Percentiles rank a stretch among this genome's conserved stretches.
Evolutionary conservation across 2,797 vertebrate species (phyloP).

Genomic region (Mormyrops attenuatus): DNA sequence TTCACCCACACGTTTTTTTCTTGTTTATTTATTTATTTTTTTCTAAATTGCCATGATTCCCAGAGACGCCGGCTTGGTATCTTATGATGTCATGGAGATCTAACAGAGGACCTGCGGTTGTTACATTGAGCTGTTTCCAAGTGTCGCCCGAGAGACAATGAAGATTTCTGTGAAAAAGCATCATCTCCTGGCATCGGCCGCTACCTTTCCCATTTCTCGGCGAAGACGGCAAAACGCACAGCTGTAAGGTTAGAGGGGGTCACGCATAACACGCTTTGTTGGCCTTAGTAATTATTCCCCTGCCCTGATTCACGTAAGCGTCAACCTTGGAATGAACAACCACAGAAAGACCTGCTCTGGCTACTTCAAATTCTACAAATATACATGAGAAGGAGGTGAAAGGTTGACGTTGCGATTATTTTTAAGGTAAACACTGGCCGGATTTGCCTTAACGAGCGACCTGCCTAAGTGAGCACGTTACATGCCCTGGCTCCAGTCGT

Average conservation of each 20-base stretch:
- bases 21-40: background rate
- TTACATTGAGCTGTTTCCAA: background rate
- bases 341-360: background rate
- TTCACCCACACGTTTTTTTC: background rate
- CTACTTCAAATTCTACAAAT: background rate
- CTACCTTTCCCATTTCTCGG: background rate
- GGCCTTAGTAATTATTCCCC: background rate
- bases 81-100: background rate
- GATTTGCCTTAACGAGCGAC: background rate
- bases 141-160: background rate
- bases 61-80: background rate
- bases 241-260: background rate
- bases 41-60: background rate
- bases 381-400: background rate
- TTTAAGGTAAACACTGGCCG: background rate
- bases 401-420: background rate
- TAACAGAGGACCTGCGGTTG: background rate
- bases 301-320: background rate
- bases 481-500: background rate
- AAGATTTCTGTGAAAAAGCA: background rate
- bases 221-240: background rate
- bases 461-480: background rate
- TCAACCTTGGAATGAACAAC: background rate
- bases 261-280: background rate
- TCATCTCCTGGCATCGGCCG: background rate